These are phyloP conservation scores for Synanthedon myopaeformis DNA, from an alignment of 2,888 invertebrate species.

Conservation along the genomic window DNA sequence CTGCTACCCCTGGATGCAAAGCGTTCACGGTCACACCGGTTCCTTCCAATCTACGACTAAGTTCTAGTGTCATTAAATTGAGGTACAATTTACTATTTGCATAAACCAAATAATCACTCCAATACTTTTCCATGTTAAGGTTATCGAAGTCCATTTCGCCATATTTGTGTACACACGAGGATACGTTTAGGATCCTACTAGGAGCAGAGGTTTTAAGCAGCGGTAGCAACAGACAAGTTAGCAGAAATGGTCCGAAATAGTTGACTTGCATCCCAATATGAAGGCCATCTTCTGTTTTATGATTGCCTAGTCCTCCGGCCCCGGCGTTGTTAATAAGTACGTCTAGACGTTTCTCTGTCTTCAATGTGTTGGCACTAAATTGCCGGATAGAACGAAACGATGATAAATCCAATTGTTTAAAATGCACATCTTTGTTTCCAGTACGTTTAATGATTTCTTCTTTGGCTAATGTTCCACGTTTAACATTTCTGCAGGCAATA, in stretches of 20 bases:
- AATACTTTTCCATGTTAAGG: conserved; percentile 62
- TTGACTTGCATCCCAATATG: conserved; percentile 79
- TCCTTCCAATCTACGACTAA: conserved; percentile 70
- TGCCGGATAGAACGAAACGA: conserved; percentile 61
- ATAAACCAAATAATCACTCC: conserved; percentile 60
- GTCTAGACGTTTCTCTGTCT: conserved; percentile 61
- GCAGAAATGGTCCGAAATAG: conserved; percentile 78
- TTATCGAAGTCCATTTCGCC: conserved; percentile 56
- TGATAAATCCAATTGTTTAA: conserved; percentile 47
- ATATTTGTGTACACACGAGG: conserved; percentile 69
- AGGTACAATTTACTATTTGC: conserved; percentile 73
- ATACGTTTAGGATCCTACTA: conserved; percentile 74
- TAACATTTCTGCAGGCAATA: conserved; percentile 58
- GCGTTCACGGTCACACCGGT: conserved; percentile 76
- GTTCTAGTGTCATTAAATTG: conserved; percentile 73
- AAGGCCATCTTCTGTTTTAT: conserved; percentile 74
- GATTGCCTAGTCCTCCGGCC: conserved; percentile 52
- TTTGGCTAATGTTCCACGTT: conserved; percentile 41
- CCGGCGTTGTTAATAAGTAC: conserved; percentile 74
- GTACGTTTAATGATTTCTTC: conserved; percentile 45
- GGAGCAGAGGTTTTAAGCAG: conserved; percentile 68
- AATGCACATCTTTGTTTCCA: conserved; percentile 43
- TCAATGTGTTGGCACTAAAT: conserved; percentile 67
- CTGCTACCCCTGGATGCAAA: conserved; percentile 78
- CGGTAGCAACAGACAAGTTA: conserved; percentile 73